Percentiles rank a stretch among this genome's conserved stretches.
Conservation (phyloP, 2,888 invertebrate genomes). For the Heliconius sara region DNA sequence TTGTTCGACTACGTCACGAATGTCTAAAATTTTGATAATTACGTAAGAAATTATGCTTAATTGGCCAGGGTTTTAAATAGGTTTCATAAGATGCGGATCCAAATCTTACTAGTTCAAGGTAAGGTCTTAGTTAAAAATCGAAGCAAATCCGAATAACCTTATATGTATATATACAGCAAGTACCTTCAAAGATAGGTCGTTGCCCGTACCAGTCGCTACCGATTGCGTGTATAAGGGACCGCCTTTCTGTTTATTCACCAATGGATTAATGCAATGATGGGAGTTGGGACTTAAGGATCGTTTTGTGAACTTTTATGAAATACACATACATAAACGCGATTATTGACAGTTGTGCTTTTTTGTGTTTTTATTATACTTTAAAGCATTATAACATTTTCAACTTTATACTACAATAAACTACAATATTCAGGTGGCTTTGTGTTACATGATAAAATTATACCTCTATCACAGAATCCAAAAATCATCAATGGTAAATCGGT, state of each 20-base stretch:
- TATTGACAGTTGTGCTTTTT: constrained; percentile 1
- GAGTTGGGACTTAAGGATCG: constrained; percentile 40
- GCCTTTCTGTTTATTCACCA: neutral
- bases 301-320: constrained; percentile 39
- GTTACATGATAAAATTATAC: too few relatives aligned
- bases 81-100: neutral
- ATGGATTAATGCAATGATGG: constrained; percentile 23
- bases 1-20: too few relatives aligned
- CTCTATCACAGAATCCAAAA: too few relatives aligned
- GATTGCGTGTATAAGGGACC: constrained; percentile 46
- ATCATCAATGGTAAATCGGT: too few relatives aligned
- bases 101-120: neutral
- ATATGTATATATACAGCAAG: constrained; percentile 1
- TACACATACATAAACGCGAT: neutral
- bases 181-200: constrained; percentile 37
- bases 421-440: too few relatives aligned
- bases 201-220: constrained; percentile 51
- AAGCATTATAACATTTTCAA: too few relatives aligned
- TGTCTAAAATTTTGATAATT: neutral
- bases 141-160: neutral
- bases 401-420: too few relatives aligned
- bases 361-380: neutral
- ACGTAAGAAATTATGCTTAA: neutral
- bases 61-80: neutral
- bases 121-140: neutral